Base-by-base conservation (phyloP, 2,888 invertebrate genomes). In the Lissocephala sabroskyi region DNA sequence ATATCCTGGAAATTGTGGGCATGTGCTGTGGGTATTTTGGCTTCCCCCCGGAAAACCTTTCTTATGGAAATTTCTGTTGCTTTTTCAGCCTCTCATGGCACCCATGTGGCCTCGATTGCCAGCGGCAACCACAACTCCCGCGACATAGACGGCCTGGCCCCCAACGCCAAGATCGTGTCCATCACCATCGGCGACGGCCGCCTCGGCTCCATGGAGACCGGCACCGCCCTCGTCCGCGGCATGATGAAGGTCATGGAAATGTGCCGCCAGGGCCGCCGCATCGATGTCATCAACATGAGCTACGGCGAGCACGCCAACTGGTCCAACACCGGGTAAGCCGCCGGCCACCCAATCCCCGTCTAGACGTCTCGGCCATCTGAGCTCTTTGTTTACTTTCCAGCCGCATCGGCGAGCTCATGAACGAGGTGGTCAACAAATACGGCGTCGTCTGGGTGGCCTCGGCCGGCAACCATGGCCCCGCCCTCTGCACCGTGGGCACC, bases 221-320 rank as follows among this genome's bases (percentile, higher is more conserved):
- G 98, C 11, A 92, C 96, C 0, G 94, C 96, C 0, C 84, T 99
- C 3, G 92, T 96, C 1, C 87, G 98, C 56, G 97, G 97, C 6
- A 97, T 97, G 87, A 92, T 94, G 65, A 91, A 92, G 83, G 87
- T 95, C 29, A 95, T 95, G 92, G 90, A 92, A 74, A 80, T 91
- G 13, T 87, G 88, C 37, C 86, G 88, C 64, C 84, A 77, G 1
- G 84, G 84, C 0, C 86, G 85, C 67, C 88, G 88, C 67, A 87
- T 95, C 42, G 94, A 98, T 80, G 91, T 98, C 0, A 94, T 98
- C 63, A 99, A 99, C 84, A 98, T 97, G 95, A 98, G 97, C 79
- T 99, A 98, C 74, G 98, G 98, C 1, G 98, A 98, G 85, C 95
- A 94, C 73, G 90, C 95, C 0, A 93, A 96, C 83, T 96, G 96